A percentile compares a stretch with the other conserved stretches of the same genome.
Evolutionary conservation across 2,797 vertebrate species (phyloP).

Genomic region (Aselliscus stoliczkanus): DNA sequence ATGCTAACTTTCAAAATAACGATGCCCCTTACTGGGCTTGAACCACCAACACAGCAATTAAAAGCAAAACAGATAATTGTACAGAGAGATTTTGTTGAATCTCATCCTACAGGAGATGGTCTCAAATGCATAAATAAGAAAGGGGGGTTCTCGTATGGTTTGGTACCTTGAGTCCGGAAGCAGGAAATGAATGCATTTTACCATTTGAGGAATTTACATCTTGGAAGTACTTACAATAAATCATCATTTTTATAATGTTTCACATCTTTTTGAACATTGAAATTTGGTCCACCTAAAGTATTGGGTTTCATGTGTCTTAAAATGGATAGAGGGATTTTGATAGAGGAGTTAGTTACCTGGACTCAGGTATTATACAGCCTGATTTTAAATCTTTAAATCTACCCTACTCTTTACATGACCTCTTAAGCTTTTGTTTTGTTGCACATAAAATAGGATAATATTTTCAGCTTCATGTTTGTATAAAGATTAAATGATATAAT

Average conservation of each 20-base stretch:
- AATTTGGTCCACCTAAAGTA: not conserved
- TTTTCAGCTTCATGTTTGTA: not conserved
- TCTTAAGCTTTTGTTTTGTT: not conserved
- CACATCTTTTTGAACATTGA: not conserved
- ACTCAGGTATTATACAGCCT: not conserved
- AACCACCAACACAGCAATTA: not conserved
- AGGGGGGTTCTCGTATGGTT: not conserved
- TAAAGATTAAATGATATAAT: not conserved
- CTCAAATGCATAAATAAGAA: not conserved
- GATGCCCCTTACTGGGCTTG: not conserved
- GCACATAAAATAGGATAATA: not conserved
- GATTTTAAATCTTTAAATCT: not conserved
- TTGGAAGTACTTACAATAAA: constrained; percentile 2
- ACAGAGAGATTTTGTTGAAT: not conserved
- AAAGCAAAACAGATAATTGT: not conserved
- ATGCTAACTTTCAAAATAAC: not conserved
- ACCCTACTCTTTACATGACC: not conserved
- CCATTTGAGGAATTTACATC: not conserved
- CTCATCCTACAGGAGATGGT: not conserved
- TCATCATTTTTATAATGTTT: not conserved
- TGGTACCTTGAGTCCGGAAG: not conserved
- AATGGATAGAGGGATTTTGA: not conserved
- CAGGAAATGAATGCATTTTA: not conserved
- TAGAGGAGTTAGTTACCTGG: not conserved
- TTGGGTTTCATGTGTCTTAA: not conserved